Conservation (phyloP, 2,113 vertebrate species). For the Tetrax tetrax region DNA sequence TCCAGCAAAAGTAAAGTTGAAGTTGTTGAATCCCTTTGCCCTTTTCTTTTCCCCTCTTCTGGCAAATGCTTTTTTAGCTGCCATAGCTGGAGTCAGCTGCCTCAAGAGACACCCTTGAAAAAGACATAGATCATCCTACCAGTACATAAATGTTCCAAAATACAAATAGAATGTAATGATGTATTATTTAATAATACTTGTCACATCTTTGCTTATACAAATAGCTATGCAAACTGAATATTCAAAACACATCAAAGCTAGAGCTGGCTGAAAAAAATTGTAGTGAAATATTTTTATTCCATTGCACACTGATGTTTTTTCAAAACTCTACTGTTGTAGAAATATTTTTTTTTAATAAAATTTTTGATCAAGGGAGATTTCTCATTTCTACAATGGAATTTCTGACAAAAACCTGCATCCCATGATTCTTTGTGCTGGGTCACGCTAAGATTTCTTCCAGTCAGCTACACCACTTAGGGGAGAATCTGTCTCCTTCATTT, state of each 20-base stretch:
- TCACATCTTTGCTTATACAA: background rate
- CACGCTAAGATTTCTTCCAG: background rate
- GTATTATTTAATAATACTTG: conserved; percentile 23
- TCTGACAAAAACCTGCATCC: background rate
- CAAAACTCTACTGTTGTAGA: background rate
- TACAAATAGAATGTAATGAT: background rate
- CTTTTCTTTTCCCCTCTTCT: background rate
- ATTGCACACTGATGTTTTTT: background rate
- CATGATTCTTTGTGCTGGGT: background rate
- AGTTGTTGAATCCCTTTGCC: background rate
- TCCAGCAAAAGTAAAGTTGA: background rate
- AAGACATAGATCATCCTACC: background rate
- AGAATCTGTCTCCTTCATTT: background rate
- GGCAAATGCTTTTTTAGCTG: background rate
- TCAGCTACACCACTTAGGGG: background rate
- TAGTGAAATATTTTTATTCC: background rate
- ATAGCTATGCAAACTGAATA: background rate
- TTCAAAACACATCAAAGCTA: background rate
- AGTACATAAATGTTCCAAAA: background rate
- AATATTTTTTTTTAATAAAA: background rate
- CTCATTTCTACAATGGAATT: background rate
- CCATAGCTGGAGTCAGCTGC: background rate
- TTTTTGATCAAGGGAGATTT: background rate
- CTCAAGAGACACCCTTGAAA: background rate
- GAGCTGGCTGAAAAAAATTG: background rate